Conservation (phyloP, 2,113 vertebrate genomes). For the Craseonycteris thonglongyai region DNA sequence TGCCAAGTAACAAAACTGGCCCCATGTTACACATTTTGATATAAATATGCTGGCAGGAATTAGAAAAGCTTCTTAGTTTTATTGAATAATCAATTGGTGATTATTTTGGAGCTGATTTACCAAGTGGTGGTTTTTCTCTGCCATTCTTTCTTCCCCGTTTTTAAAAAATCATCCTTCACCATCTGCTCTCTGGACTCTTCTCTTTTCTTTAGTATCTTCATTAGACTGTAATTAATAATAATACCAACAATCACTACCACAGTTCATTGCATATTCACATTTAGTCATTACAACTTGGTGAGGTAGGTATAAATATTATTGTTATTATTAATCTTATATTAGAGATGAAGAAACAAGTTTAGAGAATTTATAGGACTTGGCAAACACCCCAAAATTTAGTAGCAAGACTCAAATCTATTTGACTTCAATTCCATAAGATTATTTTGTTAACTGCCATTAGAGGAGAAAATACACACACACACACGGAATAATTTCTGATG, state of each 20-base stretch:
- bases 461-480: neutral
- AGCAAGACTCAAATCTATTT: neutral
- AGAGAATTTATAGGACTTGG: neutral
- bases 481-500: neutral
- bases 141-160: neutral
- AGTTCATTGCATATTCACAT: neutral
- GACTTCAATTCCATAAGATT: neutral
- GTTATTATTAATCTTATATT: neutral
- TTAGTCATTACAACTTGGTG: neutral
- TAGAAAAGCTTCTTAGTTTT: conserved; percentile 10
- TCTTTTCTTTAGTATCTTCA: neutral
- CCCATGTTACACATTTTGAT: neutral
- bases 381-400: neutral
- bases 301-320: neutral
- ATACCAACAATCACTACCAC: neutral
- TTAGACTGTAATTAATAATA: neutral
- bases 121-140: neutral
- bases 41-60: conserved; percentile 43
- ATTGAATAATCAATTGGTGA: conserved; percentile 9
- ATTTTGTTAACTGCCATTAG: neutral
- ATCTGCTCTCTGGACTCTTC: neutral
- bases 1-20: conserved; percentile 45
- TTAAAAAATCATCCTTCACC: neutral
- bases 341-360: neutral
- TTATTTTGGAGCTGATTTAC: neutral